Base-by-base conservation (phyloP, 2,888 invertebrate genomes). In the Dilophus febrilis region DNA sequence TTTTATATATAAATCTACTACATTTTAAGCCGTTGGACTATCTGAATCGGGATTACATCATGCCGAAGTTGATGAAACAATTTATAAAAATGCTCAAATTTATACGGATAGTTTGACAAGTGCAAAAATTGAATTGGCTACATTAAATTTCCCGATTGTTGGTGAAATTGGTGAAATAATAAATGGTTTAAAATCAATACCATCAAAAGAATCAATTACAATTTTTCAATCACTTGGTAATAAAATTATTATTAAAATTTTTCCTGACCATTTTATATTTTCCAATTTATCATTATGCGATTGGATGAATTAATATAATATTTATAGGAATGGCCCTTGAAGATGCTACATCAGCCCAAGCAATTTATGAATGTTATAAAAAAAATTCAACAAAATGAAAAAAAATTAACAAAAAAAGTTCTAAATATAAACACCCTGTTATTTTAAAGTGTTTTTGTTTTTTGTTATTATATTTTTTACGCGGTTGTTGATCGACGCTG, bases 181-280 rank as follows among this genome's bases (percentile, higher is more conserved):
- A 19, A 49, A 53, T 10, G 64, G 61, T 14, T 49, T 47, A 2
- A 53, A 57, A 40, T 49, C 54, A 18, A 45, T 47, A 30, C 57
- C 60, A 2, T 48, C 52, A 10, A 8, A 22, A 6, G 48, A 57
- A 22, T 52, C 58, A 33, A 59, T 67, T 2, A 71, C 72, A 4
- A 56, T 75, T n/a, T 76, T 74, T 49, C 74, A 75, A 50, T 74
- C 74, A 13, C 57, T 74, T 50, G 74, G 74, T 72, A 49, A 53
- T 22, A 22, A 6, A 22, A 4, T 22, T 22, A 6, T 22, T 4
- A 22, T 22, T 22, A 22, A 6, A 22, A 22, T 22, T 22, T 22
- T n/a, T n/a, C n/a, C n/a, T n/a, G n/a, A n/a, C n/a, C n/a, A n/a
- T n/a, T n/a, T n/a, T n/a, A n/a, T n/a, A n/a, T n/a, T n/a, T n/a